These are phyloP conservation scores for Vannuccia rotundouncinata DNA, from an alignment of 2,888 invertebrate species.

Conservation along the genomic window DNA sequence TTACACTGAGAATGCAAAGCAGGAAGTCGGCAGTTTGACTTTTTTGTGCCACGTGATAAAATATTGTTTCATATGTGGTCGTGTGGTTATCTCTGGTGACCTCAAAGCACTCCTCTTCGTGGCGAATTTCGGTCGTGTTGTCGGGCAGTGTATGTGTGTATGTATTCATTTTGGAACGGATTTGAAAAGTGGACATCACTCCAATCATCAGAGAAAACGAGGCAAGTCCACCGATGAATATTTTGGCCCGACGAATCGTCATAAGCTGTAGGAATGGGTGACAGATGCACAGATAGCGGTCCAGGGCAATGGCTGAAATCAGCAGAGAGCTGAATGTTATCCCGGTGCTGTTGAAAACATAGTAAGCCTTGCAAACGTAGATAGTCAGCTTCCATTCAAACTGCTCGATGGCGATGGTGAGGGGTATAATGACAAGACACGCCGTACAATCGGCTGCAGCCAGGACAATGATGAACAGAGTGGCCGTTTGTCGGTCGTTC, in stretches of 20 bases:
- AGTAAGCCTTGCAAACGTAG: conserved; percentile 43
- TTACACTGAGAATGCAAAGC: conserved; percentile 50
- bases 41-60: conserved; percentile 44
- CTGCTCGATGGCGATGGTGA: conserved; percentile 40
- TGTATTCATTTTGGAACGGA: neutral
- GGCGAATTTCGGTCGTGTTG: neutral
- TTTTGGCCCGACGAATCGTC: conserved; percentile 46
- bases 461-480: conserved; percentile 39
- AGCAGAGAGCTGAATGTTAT: conserved; percentile 50
- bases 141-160: neutral
- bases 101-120: conserved; percentile 20
- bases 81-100: conserved; percentile 19
- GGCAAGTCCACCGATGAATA: conserved; percentile 17
- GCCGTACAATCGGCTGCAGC: conserved; percentile 40
- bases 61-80: conserved; percentile 5
- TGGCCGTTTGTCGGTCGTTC: conserved; percentile 40
- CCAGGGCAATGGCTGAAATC: conserved; percentile 51
- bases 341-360: conserved; percentile 48
- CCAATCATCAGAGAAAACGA: conserved; percentile 31
- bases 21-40: conserved; percentile 49
- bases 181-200: conserved; percentile 25
- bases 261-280: conserved; percentile 50
- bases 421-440: conserved; percentile 39
- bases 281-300: conserved; percentile 50
- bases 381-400: conserved; percentile 34